Base-by-base conservation (phyloP, 1,140 invertebrate genomes). In the Pogonognathellus flavescens region DNA sequence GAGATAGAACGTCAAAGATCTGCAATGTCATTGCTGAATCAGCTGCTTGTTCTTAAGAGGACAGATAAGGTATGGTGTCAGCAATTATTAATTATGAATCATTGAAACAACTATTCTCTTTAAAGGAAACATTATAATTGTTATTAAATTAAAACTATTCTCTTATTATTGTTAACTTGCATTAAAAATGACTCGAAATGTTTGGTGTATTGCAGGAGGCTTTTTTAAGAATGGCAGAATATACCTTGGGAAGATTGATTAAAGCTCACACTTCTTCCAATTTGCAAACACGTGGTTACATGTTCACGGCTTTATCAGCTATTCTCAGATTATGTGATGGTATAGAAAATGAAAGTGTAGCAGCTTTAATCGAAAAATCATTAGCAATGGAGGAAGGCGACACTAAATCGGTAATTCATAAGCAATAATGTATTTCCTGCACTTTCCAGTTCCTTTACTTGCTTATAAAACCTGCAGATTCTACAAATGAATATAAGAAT, bases 261-360 rank as follows among this genome's bases (percentile, higher is more conserved):
- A 13, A 31, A 50, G 70, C 31, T 0, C 70, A 76, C 16, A 41
- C 41, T 10, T 76, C 70, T 2, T 76, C 70, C n/a, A 76, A 50
- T 50, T 76, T 76, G n/a, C 70, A 76, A 76, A 76, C 70, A 10
- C 13, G 70, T 18, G 70, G 70, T 14, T 76, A 76, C n/a, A 76
- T 76, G 70, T 76, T 76, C n/a, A 50, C 70, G 10, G 70, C 70
- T 50, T 76, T 76, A n/a, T 4, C 70, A 16, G 25, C 14, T 0
- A 50, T 76, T 49, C 70, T 76, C n/a, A 50, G 70, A 31, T 25
- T 76, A 10, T 76, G 70, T 11, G 31, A 76, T 18, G 70, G 70
- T 7, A 76, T 76, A 10, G 41, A 41, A 41, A 76, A 76, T 50
- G 31, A 76, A 50, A 14, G 41, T 4, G 70, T 76, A 0, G 2